Evolutionary conservation across 1,140 invertebrate genomes (phyloP).

Genomic region (Drosophila nebulosa): DNA sequence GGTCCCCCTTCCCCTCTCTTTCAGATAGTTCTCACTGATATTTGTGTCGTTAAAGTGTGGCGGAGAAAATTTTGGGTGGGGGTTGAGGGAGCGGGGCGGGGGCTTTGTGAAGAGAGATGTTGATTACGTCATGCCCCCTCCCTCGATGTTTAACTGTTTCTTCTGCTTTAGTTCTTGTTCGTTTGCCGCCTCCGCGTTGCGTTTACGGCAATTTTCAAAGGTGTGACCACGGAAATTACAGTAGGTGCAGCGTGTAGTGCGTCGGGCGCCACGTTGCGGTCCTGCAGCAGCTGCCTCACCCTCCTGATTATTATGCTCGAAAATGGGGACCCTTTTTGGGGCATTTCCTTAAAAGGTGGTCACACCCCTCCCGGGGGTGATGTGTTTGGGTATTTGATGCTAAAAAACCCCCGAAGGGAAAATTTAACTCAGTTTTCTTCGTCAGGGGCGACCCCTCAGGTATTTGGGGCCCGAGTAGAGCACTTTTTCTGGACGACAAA

Average conservation of each 20-base stretch:
- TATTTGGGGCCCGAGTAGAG: slow-evolving; percentile 72
- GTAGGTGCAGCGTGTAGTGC: slow-evolving; percentile 57
- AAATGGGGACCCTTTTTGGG: slow-evolving; percentile 72
- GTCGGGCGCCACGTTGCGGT: no score
- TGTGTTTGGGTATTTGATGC: slow-evolving; percentile 72
- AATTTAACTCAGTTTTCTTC: slow-evolving; percentile 75
- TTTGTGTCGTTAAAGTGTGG: slow-evolving; percentile 19
- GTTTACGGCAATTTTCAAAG: slow-evolving; percentile 56
- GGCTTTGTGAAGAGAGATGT: neutral
- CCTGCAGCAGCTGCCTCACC: slow-evolving; percentile 17
- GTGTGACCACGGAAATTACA: slow-evolving; percentile 69
- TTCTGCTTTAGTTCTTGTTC: slow-evolving; percentile 24
- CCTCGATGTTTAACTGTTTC: neutral
- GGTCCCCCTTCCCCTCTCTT: neutral
- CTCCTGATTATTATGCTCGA: slow-evolving; percentile 68
- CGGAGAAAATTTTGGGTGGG: slow-evolving; percentile 35
- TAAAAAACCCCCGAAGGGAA: slow-evolving; percentile 71
- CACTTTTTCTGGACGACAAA: slow-evolving; percentile 72
- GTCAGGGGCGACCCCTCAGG: slow-evolving; percentile 65
- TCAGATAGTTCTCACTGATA: slow-evolving; percentile 13
- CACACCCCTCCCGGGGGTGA: slow-evolving; percentile 53
- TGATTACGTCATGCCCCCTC: slow-evolving; percentile 26
- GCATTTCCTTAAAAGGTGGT: slow-evolving; percentile 60
- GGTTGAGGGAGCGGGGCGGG: no score
- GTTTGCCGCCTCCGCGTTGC: slow-evolving; percentile 21